Evolutionary conservation across 2,113 vertebrate genomes (phyloP).

Genomic region (Ammodytes dubius): DNA sequence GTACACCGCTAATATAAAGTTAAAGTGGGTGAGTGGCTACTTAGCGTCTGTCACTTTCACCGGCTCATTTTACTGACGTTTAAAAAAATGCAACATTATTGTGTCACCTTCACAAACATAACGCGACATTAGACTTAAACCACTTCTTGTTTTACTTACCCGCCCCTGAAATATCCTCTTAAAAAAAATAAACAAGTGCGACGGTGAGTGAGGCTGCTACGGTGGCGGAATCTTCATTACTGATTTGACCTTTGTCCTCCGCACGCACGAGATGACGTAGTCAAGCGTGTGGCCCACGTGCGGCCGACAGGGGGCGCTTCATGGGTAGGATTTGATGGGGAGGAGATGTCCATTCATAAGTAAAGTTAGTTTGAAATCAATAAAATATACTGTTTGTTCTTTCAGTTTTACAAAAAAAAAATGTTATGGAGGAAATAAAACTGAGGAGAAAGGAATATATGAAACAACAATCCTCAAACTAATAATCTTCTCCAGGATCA

Average conservation of each 20-base stretch:
- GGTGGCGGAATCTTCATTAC: constrained; percentile 72
- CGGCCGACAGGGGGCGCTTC: constrained; percentile 35
- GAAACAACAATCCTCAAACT: no score
- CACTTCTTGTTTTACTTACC: constrained; percentile 54
- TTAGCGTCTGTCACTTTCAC: constrained; percentile 31
- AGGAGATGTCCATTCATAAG: background rate
- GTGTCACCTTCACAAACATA: background rate
- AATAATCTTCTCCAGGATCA: no score
- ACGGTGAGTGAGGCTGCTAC: constrained; percentile 54
- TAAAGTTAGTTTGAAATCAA: no score
- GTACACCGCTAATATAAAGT: constrained; percentile 65
- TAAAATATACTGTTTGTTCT: no score
- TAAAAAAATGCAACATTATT: background rate
- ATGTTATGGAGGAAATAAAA: no score
- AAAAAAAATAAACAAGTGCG: constrained; percentile 77
- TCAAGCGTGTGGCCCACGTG: no score
- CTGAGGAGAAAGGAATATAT: no score
- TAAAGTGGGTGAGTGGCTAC: constrained; percentile 40
- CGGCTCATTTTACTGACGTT: background rate
- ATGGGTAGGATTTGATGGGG: background rate
- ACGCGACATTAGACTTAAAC: accelerated
- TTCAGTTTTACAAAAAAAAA: no score
- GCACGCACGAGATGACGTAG: constrained; percentile 31
- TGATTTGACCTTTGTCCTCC: constrained; percentile 74
- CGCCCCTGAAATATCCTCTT: constrained; percentile 31